These are phyloP conservation scores for Xiphydria camelus DNA, from an alignment of 2,888 invertebrate genomes.

Conservation along the genomic window DNA sequence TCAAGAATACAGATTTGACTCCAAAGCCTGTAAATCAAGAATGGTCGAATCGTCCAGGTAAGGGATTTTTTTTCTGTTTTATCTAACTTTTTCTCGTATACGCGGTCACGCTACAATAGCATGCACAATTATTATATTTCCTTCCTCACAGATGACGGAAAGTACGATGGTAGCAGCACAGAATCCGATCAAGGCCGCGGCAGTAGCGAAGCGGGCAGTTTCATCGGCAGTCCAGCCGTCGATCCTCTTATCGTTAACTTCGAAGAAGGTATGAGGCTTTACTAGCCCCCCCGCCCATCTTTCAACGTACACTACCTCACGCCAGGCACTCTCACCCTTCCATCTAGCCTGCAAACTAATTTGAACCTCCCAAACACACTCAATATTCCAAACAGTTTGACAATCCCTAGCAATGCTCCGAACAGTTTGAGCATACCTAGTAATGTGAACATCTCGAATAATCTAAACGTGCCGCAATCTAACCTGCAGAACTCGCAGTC, in stretches of 20 bases:
- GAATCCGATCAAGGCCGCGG: constrained; percentile 53
- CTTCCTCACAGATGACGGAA: constrained; percentile 42
- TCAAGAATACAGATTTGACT: constrained; percentile 36
- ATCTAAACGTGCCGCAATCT: constrained; percentile 40
- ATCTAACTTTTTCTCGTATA: constrained; percentile 1
- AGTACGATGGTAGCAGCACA: constrained; percentile 51
- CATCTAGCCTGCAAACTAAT: constrained; percentile 50
- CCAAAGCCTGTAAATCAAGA: constrained; percentile 48
- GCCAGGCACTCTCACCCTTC: constrained; percentile 52
- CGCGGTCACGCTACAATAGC: neutral
- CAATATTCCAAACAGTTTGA: constrained; percentile 42
- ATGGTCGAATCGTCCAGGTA: constrained; percentile 52
- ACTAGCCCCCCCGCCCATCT: constrained; percentile 62
- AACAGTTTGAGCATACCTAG: constrained; percentile 41
- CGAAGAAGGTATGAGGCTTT: constrained; percentile 82
- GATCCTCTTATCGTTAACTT: constrained; percentile 78
- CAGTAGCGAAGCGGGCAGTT: constrained; percentile 53
- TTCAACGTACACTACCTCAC: constrained; percentile 57
- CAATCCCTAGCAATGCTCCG: constrained; percentile 41
- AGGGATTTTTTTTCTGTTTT: constrained; percentile 2
- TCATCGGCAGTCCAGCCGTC: constrained; percentile 61
- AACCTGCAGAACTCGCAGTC: constrained; percentile 44
- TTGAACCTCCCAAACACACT: constrained; percentile 45
- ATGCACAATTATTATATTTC: constrained; percentile 4
- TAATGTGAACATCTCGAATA: constrained; percentile 39